Base-by-base conservation (phyloP, 23 tunicate species). In the Halocynthia roretzi region DNA sequence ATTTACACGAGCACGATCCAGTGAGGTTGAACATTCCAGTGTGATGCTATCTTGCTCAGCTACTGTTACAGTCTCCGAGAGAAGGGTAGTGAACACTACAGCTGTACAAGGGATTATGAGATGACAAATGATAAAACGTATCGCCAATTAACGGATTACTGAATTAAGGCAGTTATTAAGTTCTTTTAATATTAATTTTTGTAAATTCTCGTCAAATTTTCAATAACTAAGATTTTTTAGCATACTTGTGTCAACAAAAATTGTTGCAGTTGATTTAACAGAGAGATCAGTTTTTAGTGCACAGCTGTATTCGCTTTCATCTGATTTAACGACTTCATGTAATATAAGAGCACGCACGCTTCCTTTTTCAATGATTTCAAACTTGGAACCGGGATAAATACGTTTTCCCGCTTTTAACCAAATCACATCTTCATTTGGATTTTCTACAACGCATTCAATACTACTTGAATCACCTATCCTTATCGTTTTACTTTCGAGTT, bases 201-300 rank as follows among this genome's bases (percentile, higher is more conserved):
- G 18, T 14, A 58, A 58, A 14, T 58, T 15, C 18, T 58, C n/a
- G 4, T 15, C 18, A 58, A 58, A 58, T 67, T 21, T 67, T 67
- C 71, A 21, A 67, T 67, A 21, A 17, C 21, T 18, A 17, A n/a
- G 44, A 31, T 31, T 31, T 40, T 51, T 40, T 58, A 14, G 17
- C 82, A 51, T 89, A 89, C 96, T 89, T 89, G 96, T 57, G 69
- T 89, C 96, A 51, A 89, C 76, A 52, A 75, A 69, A n/a, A 89
- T 15, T 11, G 44, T 51, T 7, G 87, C 56, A 15, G 88, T 71
- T n/a, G 87, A 65, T 40, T 72, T 71, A 1, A 82, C 68, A 8
- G 52, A 14, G 23, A 55, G 84, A 61, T 84, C 72, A 19, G 71
- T 67, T 67, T 84, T 84, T 72, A 89, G 78, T 8, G 85, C 85